Base-by-base conservation (phyloP, 2,888 invertebrate genomes). In the Amiota mariae region DNA sequence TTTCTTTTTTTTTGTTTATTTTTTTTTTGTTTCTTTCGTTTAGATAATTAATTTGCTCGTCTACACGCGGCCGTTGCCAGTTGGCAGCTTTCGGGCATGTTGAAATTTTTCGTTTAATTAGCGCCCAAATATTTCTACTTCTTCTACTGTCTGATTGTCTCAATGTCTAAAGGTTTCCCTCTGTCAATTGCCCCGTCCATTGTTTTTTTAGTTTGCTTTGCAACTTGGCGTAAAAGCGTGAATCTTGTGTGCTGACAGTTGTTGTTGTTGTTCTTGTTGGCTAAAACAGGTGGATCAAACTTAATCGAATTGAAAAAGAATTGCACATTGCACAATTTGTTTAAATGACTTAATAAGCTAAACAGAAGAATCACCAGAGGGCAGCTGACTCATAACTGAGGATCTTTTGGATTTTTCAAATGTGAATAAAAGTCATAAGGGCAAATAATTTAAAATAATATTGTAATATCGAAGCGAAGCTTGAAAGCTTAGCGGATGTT, bases 11-110 rank as follows among this genome's bases (percentile, higher is more conserved):
- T 66, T 59, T 70, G 6, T 59, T 59, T 8, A 20, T 8, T 8
- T 15, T 15, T 13, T 54, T 54, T 59, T 36, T 2, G 36, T 36
- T 36, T 68, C 67, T 71, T 61, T 71, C 59, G 70, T 72, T 75
- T 20, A 20, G 18, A 18, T 15, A 72, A 73, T 75, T 75, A 67
- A 66, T 68, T 74, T 67, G 20, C n/a, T 59, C 20, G 59, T 10
- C 20, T 18, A 36, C 36, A 36, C 36, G 59, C 59, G 59, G 47
- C 48, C 36, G 24, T 15, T 46, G 46, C 36, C 66, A 66, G 48
- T 66, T 66, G 66, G 66, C 66, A 66, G 66, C 48, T 66, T 59
- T 59, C 59, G 59, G 57, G 59, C 59, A 59, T 59, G 8, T 59
- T 18, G 20, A 59, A 59, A 59, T 59, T 59, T 59, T 63, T 48